phyloP scores from a whole-genome alignment of 2,888 invertebrate genomes.

The Plebejus argus region DNA sequence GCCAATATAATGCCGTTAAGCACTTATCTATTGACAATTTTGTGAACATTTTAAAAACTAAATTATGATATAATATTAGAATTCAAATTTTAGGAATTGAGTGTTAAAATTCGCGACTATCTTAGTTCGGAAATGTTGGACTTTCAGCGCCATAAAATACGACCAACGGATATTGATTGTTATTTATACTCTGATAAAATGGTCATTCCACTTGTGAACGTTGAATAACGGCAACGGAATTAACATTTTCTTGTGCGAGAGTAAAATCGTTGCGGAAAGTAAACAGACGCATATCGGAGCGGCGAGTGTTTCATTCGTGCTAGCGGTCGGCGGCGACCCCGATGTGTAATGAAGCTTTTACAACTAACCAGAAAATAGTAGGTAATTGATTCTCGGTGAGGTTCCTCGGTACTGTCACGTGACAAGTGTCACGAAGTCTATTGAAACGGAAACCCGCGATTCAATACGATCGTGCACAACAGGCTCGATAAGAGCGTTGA shows the following conservation, averaged over 20 bases:
- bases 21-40: constrained; percentile 30
- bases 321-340: constrained; percentile 39
- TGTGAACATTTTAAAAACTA: not conserved
- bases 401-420: constrained; percentile 49
- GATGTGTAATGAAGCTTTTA: constrained; percentile 41
- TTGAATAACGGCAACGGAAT: constrained; percentile 29
- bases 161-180: not conserved
- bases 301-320: constrained; percentile 31
- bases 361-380: constrained; percentile 39
- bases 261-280: constrained; percentile 31
- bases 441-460: constrained; percentile 53
- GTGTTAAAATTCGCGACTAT: not conserved
- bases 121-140: constrained; percentile 6
- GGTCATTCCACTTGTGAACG: not conserved
- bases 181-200: not conserved
- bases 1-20: not conserved
- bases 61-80: not conserved
- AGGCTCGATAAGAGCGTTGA: constrained; percentile 48
- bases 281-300: constrained; percentile 34
- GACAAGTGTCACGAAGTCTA: constrained; percentile 56
- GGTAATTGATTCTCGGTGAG: constrained; percentile 42
- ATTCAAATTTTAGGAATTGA: not conserved
- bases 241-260: constrained; percentile 33
- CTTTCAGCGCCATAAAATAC: constrained; percentile 27
- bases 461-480: constrained; percentile 51